phyloP scores from a whole-genome alignment of 2,113 vertebrate genomes.

The Prochilodus magdalenae region DNA sequence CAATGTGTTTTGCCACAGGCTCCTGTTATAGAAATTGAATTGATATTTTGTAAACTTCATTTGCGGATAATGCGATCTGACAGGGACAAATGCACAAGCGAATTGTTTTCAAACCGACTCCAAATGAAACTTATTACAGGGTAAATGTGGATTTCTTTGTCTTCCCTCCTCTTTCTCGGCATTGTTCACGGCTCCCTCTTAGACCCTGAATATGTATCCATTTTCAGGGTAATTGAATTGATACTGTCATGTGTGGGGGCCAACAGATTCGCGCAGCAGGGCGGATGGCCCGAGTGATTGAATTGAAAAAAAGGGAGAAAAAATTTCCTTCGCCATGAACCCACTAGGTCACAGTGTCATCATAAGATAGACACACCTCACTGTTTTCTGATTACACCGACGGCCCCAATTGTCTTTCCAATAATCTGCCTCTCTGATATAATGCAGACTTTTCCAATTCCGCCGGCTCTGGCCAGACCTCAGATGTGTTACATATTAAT shows the following conservation, averaged over 20 bases:
- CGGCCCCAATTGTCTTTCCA: constrained; percentile 85
- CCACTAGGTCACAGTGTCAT: constrained; percentile 74
- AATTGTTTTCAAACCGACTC: constrained; percentile 97
- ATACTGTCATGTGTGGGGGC: constrained; percentile 91
- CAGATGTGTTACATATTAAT: constrained; percentile 99
- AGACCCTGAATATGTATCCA: constrained; percentile 95
- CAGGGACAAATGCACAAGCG: constrained; percentile 98
- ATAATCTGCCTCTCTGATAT: constrained; percentile 83
- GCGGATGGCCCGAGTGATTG: constrained; percentile 88
- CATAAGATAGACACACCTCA: constrained; percentile 84
- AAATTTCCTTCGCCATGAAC: constrained; percentile 68
- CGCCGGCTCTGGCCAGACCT: constrained; percentile 76
- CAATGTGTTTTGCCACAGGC: constrained; percentile 81
- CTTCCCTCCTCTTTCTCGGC: constrained; percentile 72
- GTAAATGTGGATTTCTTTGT: constrained; percentile 97
- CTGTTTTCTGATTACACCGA: constrained; percentile 89
- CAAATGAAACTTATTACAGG: constrained; percentile 99
- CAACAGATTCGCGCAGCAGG: constrained; percentile 86
- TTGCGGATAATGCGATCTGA: constrained; percentile 99
- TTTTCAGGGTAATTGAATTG: constrained; percentile 95
- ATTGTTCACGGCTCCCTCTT: constrained; percentile 77
- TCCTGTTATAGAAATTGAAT: constrained; percentile 96
- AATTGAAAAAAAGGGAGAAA: constrained; percentile 85
- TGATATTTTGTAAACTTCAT: constrained; percentile 99
- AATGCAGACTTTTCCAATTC: constrained; percentile 88